Percentiles rank a stretch among this genome's conserved stretches.
These are phyloP conservation scores for Coptodon bakossiorum DNA, from an alignment of 2,113 vertebrate genomes.

Conservation along the genomic window DNA sequence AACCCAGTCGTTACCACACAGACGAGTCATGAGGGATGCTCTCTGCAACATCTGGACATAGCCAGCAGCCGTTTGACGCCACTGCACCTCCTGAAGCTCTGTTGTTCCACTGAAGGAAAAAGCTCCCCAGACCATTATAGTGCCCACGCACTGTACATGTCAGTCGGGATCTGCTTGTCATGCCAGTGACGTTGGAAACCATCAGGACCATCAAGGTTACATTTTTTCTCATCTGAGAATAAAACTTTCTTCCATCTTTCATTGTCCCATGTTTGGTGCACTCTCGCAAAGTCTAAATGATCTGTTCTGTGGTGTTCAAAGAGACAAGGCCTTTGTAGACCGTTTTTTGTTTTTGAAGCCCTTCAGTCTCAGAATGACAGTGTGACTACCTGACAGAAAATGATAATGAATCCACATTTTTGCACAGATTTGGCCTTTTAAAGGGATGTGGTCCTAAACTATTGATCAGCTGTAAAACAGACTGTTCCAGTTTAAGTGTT, in stretches of 20 bases:
- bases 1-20: neutral
- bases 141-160: neutral
- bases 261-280: neutral
- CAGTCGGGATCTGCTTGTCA: neutral
- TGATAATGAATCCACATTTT: neutral
- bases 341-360: neutral
- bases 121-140: neutral
- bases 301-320: fast-evolving
- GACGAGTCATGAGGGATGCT: neutral
- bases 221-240: neutral
- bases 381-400: neutral
- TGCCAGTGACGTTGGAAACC: neutral
- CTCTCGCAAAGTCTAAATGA: neutral
- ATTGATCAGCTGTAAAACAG: neutral
- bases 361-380: neutral
- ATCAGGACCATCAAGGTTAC: neutral
- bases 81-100: neutral
- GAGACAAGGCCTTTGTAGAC: neutral
- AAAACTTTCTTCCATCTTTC: neutral
- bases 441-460: neutral
- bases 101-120: neutral
- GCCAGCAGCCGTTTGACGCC: neutral
- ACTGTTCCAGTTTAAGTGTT: fast-evolving
- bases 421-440: neutral
- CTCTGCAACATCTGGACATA: neutral